phyloP scores from a whole-genome alignment of 1,140 invertebrate genomes.

The Atopsyche davidsoni region DNA sequence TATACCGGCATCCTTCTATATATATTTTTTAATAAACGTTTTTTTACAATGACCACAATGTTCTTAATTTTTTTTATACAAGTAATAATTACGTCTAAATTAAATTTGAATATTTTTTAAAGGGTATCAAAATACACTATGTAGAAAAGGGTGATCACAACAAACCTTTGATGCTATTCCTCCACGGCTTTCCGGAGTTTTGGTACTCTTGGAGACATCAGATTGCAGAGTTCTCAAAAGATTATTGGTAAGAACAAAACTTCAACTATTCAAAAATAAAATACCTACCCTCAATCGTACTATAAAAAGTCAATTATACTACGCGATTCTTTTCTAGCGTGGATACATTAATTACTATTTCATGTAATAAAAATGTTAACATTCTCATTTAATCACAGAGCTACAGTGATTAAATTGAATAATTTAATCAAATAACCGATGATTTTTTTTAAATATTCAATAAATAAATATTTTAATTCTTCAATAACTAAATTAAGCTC shows the following conservation, averaged over 20 bases:
- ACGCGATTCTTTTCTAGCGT: too few species aligned
- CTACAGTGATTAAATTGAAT: too few species aligned
- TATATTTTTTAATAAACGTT: not conserved
- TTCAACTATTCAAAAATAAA: slow-evolving; percentile 6
- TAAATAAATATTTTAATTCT: too few species aligned
- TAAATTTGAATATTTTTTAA: slow-evolving; percentile 26
- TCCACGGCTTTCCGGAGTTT: slow-evolving; percentile 66
- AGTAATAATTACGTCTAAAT: not conserved
- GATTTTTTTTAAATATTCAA: too few species aligned
- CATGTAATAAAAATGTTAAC: too few species aligned
- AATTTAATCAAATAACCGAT: too few species aligned
- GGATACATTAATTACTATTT: too few species aligned
- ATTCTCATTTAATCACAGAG: too few species aligned
- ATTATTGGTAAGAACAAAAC: slow-evolving; percentile 50
- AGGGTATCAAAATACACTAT: slow-evolving; percentile 60
- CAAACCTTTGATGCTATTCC: slow-evolving; percentile 58
- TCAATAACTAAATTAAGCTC: too few species aligned
- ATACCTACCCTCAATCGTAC: too few species aligned
- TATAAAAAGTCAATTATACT: too few species aligned
- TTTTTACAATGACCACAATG: not conserved
- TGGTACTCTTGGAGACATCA: slow-evolving; percentile 66
- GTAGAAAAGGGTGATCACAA: slow-evolving; percentile 55
- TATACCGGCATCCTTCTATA: too few species aligned
- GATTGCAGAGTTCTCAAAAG: slow-evolving; percentile 53
- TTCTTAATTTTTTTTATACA: not conserved